Conservation (phyloP, 2,113 vertebrate genomes). For the Balaeniceps rex region DNA sequence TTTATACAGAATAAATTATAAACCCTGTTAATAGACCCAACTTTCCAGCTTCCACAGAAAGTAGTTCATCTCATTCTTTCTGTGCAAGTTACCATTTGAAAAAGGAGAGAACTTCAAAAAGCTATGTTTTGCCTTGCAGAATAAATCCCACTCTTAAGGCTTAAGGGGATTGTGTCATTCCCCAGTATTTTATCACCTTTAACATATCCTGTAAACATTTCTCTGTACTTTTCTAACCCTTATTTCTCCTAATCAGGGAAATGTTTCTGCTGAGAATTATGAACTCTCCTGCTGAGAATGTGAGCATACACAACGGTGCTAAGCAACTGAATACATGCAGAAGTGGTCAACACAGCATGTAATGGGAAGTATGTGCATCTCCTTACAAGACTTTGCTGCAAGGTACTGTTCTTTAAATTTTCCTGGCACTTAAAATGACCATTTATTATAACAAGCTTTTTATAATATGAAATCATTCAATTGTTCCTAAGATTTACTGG, state of each 20-base stretch:
- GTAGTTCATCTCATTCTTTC: slow-evolving; percentile 25
- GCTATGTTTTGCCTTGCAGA: not conserved
- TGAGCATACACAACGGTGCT: not conserved
- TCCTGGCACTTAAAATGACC: not conserved
- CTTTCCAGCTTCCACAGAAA: slow-evolving; percentile 43
- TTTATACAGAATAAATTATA: slow-evolving; percentile 44
- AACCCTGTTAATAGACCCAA: slow-evolving; percentile 8
- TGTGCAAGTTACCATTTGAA: slow-evolving; percentile 1
- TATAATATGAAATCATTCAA: not conserved
- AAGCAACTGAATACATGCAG: not conserved
- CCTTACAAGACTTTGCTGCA: not conserved
- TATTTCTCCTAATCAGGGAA: not conserved
- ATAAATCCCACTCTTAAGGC: not conserved
- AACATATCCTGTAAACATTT: not conserved
- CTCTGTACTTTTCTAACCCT: not conserved
- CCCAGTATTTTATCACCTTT: not conserved
- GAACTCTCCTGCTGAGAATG: not conserved
- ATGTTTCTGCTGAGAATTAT: not conserved
- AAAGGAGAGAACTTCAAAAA: not conserved
- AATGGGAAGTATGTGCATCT: not conserved
- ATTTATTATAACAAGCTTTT: not conserved
- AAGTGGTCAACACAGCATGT: not conserved
- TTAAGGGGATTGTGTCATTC: not conserved
- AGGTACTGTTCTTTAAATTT: not conserved
- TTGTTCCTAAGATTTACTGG: not conserved